Evolutionary conservation across 2,797 vertebrate genomes (phyloP).

Genomic region (Sciurus carolinensis): DNA sequence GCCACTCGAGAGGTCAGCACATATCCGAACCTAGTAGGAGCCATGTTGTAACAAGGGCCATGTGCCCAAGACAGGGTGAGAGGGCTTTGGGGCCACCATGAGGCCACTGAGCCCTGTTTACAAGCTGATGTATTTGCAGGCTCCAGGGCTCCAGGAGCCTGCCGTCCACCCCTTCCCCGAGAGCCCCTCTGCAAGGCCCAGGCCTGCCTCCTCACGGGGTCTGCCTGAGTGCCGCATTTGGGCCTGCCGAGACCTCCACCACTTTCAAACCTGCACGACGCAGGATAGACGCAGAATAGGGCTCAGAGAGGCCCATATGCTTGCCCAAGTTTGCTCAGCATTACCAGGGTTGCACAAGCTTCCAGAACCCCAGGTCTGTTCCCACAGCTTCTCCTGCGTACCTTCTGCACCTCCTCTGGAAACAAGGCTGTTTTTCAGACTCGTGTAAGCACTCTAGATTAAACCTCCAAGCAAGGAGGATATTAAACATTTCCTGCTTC

Average conservation of each 20-base stretch:
- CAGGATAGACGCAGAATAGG: too few species aligned
- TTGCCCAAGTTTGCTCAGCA: not conserved
- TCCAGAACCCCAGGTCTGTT: not conserved
- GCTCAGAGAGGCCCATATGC: not conserved
- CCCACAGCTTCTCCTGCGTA: not conserved
- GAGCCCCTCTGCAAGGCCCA: not conserved
- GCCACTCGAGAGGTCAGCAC: too few species aligned
- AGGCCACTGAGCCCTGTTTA: not conserved
- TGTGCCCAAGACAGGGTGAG: not conserved
- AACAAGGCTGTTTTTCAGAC: not conserved
- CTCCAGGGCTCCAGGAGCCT: not conserved
- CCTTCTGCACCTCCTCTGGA: not conserved
- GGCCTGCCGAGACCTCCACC: not conserved
- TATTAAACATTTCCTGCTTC: conserved; percentile 21
- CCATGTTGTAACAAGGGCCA: not conserved
- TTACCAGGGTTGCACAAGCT: not conserved
- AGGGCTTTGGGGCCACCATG: not conserved
- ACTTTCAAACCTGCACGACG: not conserved
- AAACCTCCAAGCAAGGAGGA: not conserved
- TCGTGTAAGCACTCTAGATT: not conserved
- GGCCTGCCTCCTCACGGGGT: not conserved
- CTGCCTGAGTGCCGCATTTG: not conserved
- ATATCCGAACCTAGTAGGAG: not conserved
- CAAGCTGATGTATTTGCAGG: not conserved
- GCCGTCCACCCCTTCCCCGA: not conserved